phyloP scores from a whole-genome alignment of 1,140 invertebrate genomes.

The Drosophila pectinifera region DNA sequence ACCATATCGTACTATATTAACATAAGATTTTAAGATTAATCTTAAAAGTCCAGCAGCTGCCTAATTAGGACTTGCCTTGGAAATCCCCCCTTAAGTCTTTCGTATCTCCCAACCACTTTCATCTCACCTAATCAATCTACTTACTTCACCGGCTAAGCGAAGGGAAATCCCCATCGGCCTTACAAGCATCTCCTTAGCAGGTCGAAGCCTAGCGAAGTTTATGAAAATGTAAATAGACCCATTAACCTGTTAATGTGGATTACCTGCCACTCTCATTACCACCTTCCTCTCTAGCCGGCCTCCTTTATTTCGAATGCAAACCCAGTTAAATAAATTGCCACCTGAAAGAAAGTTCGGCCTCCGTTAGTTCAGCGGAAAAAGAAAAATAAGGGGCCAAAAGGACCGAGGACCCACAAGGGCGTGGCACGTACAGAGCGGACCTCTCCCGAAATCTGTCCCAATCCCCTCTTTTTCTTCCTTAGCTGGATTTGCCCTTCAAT shows the following conservation, averaged over 20 bases:
- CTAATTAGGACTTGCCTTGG: too few species aligned
- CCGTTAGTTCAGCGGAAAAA: slow-evolving; percentile 27
- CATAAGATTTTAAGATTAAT: too few species aligned
- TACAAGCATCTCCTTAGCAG: too few species aligned
- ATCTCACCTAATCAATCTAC: too few species aligned
- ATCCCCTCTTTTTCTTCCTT: not conserved
- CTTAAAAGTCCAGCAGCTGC: too few species aligned
- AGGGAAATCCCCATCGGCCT: too few species aligned
- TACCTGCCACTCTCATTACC: slow-evolving; percentile 18
- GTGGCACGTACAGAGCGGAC: slow-evolving; percentile 48
- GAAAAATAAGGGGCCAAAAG: not conserved
- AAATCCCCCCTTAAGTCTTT: too few species aligned
- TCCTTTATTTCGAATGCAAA: slow-evolving; percentile 69
- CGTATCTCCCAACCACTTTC: too few species aligned
- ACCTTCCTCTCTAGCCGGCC: too few species aligned
- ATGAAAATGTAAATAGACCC: slow-evolving; percentile 41
- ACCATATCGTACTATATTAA: too few species aligned
- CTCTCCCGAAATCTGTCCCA: slow-evolving; percentile 1
- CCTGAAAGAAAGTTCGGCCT: slow-evolving; percentile 51
- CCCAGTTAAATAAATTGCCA: slow-evolving; percentile 70
- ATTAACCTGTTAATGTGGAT: slow-evolving; percentile 41
- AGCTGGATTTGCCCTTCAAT: slow-evolving; percentile 34
- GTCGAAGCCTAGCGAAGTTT: too few species aligned
- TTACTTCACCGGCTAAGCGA: too few species aligned
- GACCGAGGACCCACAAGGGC: slow-evolving; percentile 38